A percentile compares a stretch with the other conserved stretches of the same genome.
phyloP scores from a whole-genome alignment of 2,797 vertebrate species.

The Halcyon leucocephala region DNA sequence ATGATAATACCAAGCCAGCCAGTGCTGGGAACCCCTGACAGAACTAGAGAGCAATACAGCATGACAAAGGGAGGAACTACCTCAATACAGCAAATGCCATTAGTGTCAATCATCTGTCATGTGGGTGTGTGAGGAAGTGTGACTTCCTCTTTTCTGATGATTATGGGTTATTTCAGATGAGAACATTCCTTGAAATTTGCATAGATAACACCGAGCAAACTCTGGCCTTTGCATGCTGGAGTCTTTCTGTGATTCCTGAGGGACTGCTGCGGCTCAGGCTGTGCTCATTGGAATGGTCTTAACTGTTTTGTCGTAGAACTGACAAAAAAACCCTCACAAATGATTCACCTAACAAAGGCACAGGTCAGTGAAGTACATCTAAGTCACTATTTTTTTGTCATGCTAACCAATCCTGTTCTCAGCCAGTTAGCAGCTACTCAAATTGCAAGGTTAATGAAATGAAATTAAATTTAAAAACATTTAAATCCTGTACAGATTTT shows the following conservation, averaged over 20 bases:
- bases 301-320: background rate
- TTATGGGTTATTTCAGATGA: background rate
- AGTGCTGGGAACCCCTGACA: background rate
- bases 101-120: background rate
- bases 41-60: background rate
- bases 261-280: background rate
- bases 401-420: background rate
- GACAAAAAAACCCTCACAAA: background rate
- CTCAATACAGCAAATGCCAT: background rate
- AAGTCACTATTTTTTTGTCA: background rate
- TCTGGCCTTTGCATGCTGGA: background rate
- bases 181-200: conserved; percentile 27
- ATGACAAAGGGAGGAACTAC: background rate
- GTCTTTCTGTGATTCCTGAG: background rate
- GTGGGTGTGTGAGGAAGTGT: conserved; percentile 13
- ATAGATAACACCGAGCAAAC: background rate
- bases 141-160: conserved; percentile 43
- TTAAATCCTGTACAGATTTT: background rate
- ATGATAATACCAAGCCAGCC: background rate
- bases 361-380: background rate
- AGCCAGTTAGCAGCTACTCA: background rate
- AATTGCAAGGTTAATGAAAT: background rate
- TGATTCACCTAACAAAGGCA: background rate
- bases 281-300: background rate
- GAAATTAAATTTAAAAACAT: background rate